Evolutionary conservation across 2,797 vertebrate genomes (phyloP).

Genomic region (Eulemur albifrons): DNA sequence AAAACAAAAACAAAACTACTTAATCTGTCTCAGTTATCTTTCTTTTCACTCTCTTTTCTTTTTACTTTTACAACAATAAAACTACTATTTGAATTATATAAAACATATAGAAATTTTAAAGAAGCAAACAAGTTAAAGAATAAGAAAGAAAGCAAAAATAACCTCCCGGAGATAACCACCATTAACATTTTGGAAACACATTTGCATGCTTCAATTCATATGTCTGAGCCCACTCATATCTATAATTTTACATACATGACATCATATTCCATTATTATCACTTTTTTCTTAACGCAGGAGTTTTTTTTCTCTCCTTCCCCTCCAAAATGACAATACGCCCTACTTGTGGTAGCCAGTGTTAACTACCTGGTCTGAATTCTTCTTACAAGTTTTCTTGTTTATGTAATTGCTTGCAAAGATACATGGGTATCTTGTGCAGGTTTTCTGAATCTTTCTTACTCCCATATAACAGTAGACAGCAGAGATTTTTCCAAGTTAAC

Average conservation of each 20-base stretch:
- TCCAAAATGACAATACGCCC: background rate
- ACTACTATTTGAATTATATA: background rate
- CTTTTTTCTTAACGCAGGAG: background rate
- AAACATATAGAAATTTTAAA: background rate
- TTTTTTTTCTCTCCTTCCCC: background rate
- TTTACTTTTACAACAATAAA: background rate
- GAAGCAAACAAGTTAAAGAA: background rate
- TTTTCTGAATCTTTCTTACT: background rate
- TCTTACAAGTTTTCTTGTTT: background rate
- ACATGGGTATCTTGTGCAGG: background rate
- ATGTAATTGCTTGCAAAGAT: background rate
- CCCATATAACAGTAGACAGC: background rate
- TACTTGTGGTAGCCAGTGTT: background rate
- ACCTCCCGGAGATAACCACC: background rate
- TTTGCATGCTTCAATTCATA: background rate
- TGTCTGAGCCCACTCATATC: background rate
- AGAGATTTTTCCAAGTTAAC: background rate
- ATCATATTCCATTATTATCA: background rate
- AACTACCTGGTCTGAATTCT: background rate
- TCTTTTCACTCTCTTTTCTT: background rate
- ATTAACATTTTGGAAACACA: background rate
- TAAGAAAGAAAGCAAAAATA: background rate
- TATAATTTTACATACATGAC: background rate
- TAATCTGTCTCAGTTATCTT: background rate
- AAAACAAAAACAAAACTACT: background rate